A percentile compares a stretch with the other conserved stretches of the same genome.
Conservation (phyloP, 2,113 vertebrate genomes). For the Madoqua kirkii region DNA sequence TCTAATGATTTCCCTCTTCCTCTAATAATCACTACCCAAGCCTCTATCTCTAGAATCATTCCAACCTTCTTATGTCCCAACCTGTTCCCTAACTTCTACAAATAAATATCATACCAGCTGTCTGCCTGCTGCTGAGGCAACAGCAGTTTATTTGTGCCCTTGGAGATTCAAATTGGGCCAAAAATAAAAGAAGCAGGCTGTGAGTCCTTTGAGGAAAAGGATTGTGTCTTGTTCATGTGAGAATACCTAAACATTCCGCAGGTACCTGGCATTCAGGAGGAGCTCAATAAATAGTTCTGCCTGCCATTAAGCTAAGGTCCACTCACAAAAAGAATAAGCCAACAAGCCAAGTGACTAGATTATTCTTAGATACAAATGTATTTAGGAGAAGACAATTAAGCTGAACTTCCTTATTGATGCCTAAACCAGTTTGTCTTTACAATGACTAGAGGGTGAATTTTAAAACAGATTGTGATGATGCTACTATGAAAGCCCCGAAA, state of each 20-base stretch:
- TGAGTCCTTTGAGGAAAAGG: neutral
- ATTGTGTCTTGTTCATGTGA: neutral
- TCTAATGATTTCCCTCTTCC: slow-evolving; percentile 6
- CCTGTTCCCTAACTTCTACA: neutral
- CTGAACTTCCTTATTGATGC: neutral
- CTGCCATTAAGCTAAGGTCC: neutral
- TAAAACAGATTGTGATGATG: neutral
- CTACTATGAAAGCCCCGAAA: neutral
- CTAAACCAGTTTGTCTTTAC: neutral
- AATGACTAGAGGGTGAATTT: neutral
- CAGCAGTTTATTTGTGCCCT: neutral
- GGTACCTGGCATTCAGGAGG: neutral
- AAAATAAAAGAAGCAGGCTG: neutral
- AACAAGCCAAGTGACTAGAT: neutral
- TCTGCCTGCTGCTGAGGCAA: slow-evolving; percentile 1
- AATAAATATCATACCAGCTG: neutral
- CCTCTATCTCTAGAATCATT: slow-evolving; percentile 11
- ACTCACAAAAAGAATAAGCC: slow-evolving; percentile 7
- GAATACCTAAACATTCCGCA: neutral
- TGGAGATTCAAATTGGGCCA: slow-evolving; percentile 36
- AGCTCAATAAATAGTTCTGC: neutral
- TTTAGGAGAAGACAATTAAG: slow-evolving; percentile 10
- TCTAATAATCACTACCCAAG: neutral
- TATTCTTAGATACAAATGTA: neutral
- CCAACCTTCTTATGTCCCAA: neutral